phyloP scores from a whole-genome alignment of 2,797 vertebrate genomes.

The Anabacerthia variegaticeps region DNA sequence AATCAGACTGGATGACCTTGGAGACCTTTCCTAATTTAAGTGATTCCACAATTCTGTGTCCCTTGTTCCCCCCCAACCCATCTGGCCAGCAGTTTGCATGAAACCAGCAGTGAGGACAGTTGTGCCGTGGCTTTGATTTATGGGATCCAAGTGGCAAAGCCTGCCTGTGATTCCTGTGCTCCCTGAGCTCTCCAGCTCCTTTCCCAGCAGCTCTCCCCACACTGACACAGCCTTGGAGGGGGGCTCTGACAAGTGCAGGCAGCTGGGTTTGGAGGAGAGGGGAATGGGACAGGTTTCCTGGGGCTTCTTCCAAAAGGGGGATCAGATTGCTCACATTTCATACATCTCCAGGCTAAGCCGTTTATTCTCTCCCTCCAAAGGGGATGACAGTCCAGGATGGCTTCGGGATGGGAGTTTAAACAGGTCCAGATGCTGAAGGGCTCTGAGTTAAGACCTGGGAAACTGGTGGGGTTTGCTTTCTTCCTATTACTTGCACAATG shows the following conservation, averaged over 20 bases:
- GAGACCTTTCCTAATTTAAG: background rate
- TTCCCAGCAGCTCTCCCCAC: background rate
- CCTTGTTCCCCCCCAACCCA: background rate
- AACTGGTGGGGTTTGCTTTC: background rate
- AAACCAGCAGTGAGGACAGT: background rate
- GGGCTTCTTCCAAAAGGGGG: background rate
- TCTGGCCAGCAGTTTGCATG: slow-evolving; percentile 7
- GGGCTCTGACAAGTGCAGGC: background rate
- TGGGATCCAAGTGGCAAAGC: background rate
- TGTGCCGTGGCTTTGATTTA: slow-evolving; percentile 26
- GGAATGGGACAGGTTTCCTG: background rate
- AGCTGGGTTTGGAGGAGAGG: background rate
- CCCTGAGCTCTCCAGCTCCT: background rate
- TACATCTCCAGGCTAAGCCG: background rate
- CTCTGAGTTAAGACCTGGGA: background rate
- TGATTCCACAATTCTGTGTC: background rate
- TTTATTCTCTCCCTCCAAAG: background rate
- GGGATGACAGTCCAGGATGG: background rate
- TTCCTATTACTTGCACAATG: background rate
- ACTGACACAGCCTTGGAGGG: background rate
- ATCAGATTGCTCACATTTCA: background rate
- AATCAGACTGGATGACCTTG: accelerated
- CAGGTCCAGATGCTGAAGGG: background rate
- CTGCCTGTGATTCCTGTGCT: background rate
- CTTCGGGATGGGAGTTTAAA: background rate